Evolutionary conservation across 2,113 vertebrate species (phyloP).

Genomic region (Eidolon helvum): DNA sequence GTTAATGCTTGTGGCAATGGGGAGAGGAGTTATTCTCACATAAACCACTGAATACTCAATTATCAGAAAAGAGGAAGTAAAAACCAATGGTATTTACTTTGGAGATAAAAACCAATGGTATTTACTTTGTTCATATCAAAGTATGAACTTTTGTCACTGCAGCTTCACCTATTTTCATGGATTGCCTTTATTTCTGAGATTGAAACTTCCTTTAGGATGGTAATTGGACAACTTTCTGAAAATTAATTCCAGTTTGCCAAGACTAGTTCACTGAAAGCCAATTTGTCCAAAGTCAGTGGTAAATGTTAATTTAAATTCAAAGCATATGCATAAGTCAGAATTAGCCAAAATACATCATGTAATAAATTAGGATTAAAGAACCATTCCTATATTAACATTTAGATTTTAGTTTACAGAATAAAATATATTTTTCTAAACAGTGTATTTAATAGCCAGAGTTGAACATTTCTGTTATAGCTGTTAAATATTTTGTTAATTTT

Average conservation of each 20-base stretch:
- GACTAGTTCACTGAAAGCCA: not conserved
- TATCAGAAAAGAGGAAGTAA: not conserved
- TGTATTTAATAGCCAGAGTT: not conserved
- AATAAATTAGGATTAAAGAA: not conserved
- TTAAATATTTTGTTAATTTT: not conserved
- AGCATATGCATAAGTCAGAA: not conserved
- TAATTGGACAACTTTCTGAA: not conserved
- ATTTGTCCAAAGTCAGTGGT: not conserved
- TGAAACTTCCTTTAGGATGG: not conserved
- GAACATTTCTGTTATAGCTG: not conserved
- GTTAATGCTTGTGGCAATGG: not conserved
- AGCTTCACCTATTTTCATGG: not conserved
- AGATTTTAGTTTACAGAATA: not conserved
- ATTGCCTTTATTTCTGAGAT: not conserved
- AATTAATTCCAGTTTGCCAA: not conserved
- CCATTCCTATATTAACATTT: not conserved
- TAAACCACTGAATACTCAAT: not conserved
- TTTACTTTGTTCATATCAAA: not conserved
- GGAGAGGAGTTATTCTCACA: not conserved
- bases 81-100: not conserved
- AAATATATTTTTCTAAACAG: not conserved
- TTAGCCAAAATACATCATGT: not conserved
- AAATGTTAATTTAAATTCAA: slow-evolving; percentile 36
- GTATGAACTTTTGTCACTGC: not conserved
- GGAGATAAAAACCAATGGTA: not conserved